Evolutionary conservation across 2,888 invertebrate species (phyloP).

Genomic region (Panorpa germanica): DNA sequence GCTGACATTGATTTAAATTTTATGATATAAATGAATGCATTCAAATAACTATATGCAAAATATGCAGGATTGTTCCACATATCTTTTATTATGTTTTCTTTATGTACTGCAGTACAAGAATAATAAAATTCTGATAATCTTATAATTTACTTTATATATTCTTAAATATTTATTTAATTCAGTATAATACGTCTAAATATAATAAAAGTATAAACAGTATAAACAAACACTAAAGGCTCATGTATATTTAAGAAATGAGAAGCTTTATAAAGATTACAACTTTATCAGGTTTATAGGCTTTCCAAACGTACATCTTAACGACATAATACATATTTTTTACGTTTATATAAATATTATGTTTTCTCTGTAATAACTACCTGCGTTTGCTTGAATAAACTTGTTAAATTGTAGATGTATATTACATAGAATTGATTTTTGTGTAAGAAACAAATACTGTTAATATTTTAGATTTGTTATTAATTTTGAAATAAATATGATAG

Average conservation of each 20-base stretch:
- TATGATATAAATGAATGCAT: not conserved
- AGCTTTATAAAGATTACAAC: conserved; percentile 5
- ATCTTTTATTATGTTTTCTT: conserved; percentile 1
- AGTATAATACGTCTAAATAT: not conserved
- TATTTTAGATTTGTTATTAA: too few species aligned
- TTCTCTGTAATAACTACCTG: too few species aligned
- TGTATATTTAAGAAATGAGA: conserved; percentile 4
- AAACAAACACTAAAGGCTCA: conserved; percentile 1
- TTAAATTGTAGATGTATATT: too few species aligned
- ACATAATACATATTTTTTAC: too few species aligned
- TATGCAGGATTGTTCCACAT: not conserved
- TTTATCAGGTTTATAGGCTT: not conserved
- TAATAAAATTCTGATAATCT: not conserved
- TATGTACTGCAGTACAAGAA: conserved; percentile 1
- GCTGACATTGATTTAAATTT: not conserved
- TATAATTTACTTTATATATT: conserved; percentile 1
- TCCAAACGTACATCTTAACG: too few species aligned
- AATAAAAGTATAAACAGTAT: too few species aligned
- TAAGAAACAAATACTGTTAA: too few species aligned
- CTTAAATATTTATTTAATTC: not conserved
- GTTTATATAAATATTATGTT: too few species aligned
- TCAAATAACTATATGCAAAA: not conserved
- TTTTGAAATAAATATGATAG: too few species aligned
- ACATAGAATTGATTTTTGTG: too few species aligned
- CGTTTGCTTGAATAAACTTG: too few species aligned